These are phyloP conservation scores for Centroberyx gerrardi DNA, from an alignment of 2,797 vertebrate species.

Conservation along the genomic window DNA sequence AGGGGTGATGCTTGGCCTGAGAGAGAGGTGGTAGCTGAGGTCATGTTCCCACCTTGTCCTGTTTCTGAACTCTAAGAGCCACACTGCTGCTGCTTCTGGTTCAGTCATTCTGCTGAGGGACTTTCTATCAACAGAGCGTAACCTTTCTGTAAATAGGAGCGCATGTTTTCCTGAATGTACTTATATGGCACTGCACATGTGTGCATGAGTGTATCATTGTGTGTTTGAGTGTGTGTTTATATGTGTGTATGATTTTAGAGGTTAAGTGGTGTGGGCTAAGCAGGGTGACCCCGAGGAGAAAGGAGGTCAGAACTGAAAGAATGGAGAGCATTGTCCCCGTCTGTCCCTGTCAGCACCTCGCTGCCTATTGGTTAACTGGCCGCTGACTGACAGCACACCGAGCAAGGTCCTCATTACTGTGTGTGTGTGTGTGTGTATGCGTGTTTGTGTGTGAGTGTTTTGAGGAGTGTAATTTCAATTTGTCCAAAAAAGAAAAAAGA, in stretches of 20 bases:
- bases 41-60: neutral
- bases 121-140: neutral
- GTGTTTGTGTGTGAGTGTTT: constrained; percentile 18
- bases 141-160: constrained; percentile 8
- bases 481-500: constrained; percentile 35
- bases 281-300: constrained; percentile 56
- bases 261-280: constrained; percentile 65
- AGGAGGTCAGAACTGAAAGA: constrained; percentile 60
- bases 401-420: constrained; percentile 40
- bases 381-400: constrained; percentile 54
- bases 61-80: neutral
- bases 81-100: no score
- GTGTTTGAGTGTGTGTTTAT: constrained; percentile 14
- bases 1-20: neutral
- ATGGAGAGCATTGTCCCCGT: constrained; percentile 62
- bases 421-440: constrained; percentile 42
- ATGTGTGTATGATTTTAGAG: constrained; percentile 53
- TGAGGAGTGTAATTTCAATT: constrained; percentile 23
- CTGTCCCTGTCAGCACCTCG: constrained; percentile 50
- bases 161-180: constrained; percentile 19
- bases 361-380: constrained; percentile 58
- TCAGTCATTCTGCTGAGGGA: no score
- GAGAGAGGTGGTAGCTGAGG: constrained; percentile 3
- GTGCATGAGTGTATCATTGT: constrained; percentile 28
- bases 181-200: constrained; percentile 24